These are phyloP conservation scores for Ciconia nigra DNA, from an alignment of 2,797 vertebrate species.

Conservation along the genomic window DNA sequence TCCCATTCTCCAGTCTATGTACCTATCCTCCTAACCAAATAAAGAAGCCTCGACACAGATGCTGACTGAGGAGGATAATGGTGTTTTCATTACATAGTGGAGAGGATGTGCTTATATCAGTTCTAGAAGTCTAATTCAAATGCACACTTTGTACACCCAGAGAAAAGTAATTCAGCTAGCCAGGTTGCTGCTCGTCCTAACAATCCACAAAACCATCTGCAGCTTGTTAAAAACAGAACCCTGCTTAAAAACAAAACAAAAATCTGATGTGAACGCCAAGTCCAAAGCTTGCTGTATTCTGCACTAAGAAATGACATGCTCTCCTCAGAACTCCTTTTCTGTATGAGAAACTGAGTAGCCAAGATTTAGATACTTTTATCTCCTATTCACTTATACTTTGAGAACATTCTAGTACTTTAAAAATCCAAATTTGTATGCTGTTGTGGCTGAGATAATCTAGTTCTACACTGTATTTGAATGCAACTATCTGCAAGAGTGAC, in stretches of 20 bases:
- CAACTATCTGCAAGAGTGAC: constrained; percentile 32
- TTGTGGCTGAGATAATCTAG: not conserved
- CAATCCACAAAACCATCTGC: not conserved
- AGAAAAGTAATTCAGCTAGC: not conserved
- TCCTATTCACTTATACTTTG: not conserved
- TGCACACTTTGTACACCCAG: not conserved
- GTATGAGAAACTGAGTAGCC: not conserved
- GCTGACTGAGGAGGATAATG: constrained; percentile 9
- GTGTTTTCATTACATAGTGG: constrained; percentile 1
- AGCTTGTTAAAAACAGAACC: not conserved
- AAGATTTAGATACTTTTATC: not conserved
- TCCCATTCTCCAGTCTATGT: not conserved
- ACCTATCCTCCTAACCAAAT: not conserved
- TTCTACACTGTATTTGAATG: not conserved
- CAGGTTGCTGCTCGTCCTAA: not conserved
- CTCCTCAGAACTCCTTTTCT: not conserved
- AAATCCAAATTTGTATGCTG: not conserved
- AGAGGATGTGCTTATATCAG: not conserved
- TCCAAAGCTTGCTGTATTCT: not conserved
- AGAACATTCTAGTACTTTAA: not conserved
- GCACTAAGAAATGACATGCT: not conserved
- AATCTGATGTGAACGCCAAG: not conserved
- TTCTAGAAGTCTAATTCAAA: constrained; percentile 27
- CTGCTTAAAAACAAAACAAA: not conserved
- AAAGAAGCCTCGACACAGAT: not conserved